phyloP scores from a whole-genome alignment of 1,140 invertebrate genomes.

The Panagrolaimus sp. region DNA sequence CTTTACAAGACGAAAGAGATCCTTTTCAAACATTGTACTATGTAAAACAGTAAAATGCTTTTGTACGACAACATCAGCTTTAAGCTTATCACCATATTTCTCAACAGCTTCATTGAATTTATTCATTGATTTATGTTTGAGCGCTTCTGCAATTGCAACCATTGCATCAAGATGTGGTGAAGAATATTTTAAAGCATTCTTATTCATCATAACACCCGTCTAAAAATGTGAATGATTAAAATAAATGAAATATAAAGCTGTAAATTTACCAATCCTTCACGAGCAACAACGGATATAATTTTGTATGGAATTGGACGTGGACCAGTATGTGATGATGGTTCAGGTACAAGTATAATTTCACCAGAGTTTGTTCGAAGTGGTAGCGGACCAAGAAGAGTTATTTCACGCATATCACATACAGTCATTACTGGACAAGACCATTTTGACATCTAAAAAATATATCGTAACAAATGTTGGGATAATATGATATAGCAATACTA shows the following conservation, averaged over 20 bases:
- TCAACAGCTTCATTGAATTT: no score
- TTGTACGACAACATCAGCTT: no score
- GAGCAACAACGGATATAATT: conserved; percentile 71
- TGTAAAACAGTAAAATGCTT: no score
- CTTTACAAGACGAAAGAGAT: no score
- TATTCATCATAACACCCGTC: no score
- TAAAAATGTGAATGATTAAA: conserved; percentile 8
- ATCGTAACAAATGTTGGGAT: no score
- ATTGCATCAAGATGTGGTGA: no score
- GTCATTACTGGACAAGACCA: conserved; percentile 69
- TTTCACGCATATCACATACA: conserved; percentile 72
- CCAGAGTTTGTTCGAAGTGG: conserved; percentile 60
- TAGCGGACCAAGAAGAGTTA: conserved; percentile 65
- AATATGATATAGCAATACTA: conserved; percentile 62
- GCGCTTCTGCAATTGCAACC: no score
- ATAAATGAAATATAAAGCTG: conserved; percentile 1
- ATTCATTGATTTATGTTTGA: no score
- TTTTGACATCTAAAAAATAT: conserved; percentile 65
- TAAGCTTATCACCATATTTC: no score
- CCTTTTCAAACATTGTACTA: no score
- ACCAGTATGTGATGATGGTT: conserved; percentile 76
- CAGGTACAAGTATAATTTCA: conserved; percentile 67
- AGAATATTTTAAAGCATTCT: no score
- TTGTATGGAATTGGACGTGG: conserved; percentile 70
- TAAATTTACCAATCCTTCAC: conserved; percentile 72